Evolutionary conservation across 2,888 invertebrate genomes (phyloP).

Genomic region (Metopia argyrocephala): DNA sequence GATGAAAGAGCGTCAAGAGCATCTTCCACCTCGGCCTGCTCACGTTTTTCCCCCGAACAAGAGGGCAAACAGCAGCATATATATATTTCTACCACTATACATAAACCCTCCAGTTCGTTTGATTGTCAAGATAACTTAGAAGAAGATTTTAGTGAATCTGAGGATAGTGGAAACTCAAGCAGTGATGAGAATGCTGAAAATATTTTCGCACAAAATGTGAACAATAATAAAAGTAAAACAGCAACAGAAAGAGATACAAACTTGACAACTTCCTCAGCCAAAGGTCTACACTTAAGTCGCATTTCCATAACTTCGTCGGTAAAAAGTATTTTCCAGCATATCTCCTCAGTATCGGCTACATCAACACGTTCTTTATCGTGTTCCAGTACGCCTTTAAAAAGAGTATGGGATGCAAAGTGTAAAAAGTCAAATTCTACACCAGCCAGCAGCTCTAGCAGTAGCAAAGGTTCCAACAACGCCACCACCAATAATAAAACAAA

Average conservation of each 20-base stretch:
- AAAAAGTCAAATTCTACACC: conserved; percentile 53
- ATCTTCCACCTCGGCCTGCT: conserved; percentile 68
- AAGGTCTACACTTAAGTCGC: conserved; percentile 73
- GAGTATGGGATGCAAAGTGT: conserved; percentile 64
- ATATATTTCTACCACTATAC: conserved; percentile 51
- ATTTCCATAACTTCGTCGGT: conserved; percentile 82
- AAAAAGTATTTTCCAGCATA: conserved; percentile 84
- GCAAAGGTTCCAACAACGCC: too few species aligned
- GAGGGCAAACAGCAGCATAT: conserved; percentile 50
- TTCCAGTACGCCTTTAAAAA: conserved; percentile 79
- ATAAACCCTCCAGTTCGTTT: conserved; percentile 58
- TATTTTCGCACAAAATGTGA: conserved; percentile 44
- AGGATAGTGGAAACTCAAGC: conserved; percentile 61
- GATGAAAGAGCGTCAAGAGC: conserved; percentile 62
- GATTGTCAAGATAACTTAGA: conserved; percentile 68
- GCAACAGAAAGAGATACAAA: conserved; percentile 52
- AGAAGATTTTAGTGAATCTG: conserved; percentile 56
- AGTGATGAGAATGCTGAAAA: conserved; percentile 67
- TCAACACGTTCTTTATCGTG: conserved; percentile 83
- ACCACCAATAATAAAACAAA: conserved; percentile 22
- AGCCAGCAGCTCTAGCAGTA: conserved; percentile 17
- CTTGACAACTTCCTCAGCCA: conserved; percentile 65
- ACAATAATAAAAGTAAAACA: not conserved
- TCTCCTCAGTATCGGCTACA: conserved; percentile 80
- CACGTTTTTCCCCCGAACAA: conserved; percentile 69